phyloP scores from a whole-genome alignment of 2,797 vertebrate species.

The Halcyon chelicuti region DNA sequence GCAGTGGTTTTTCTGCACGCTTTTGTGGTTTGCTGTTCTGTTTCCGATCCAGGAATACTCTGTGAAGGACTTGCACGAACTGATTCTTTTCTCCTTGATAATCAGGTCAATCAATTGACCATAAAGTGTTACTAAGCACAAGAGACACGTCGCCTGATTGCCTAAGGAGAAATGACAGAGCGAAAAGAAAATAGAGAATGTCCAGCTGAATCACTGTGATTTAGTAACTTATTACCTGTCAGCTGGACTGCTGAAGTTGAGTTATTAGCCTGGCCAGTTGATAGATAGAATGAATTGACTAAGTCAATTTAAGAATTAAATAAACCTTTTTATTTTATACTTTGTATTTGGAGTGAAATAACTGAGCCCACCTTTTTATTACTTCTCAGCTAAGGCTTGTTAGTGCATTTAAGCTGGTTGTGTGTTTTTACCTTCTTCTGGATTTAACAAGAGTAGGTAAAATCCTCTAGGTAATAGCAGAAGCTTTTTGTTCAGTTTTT shows the following conservation, averaged over 20 bases:
- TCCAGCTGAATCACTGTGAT: background rate
- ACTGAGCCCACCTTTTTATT: background rate
- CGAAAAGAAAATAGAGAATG: background rate
- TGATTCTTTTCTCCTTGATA: constrained; percentile 9
- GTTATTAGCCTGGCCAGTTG: background rate
- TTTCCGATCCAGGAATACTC: background rate
- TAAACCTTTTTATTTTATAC: background rate
- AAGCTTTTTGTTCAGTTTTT: background rate
- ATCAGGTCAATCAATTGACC: constrained; percentile 16
- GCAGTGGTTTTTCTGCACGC: background rate
- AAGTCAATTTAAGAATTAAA: background rate
- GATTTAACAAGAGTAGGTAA: background rate
- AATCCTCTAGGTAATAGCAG: background rate
- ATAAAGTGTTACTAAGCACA: background rate
- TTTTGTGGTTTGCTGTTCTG: background rate
- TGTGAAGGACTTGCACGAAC: background rate
- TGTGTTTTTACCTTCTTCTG: background rate
- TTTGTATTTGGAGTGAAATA: background rate
- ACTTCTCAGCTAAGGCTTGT: background rate
- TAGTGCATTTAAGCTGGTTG: background rate
- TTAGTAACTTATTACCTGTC: background rate
- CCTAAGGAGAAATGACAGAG: background rate
- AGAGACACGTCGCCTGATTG: background rate
- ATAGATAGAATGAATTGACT: background rate
- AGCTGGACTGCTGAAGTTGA: background rate